Base-by-base conservation (phyloP, 2,797 vertebrate species). In the Sciurus carolinensis region DNA sequence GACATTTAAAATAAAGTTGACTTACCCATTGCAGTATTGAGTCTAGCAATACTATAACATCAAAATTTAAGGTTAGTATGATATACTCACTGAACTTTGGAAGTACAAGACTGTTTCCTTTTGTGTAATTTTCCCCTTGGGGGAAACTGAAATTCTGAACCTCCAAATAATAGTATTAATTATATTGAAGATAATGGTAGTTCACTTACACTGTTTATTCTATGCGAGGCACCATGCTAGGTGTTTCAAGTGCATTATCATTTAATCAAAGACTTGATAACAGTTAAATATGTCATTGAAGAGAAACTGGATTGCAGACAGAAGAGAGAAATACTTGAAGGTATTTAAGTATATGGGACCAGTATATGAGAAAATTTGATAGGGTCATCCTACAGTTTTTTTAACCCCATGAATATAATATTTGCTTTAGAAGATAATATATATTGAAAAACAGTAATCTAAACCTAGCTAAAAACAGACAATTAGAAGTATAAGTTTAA, bases 241-340 rank as follows among this genome's bases (percentile, higher is more conserved):
- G 39, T 89, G 3, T 87, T 80, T 89, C 83, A 92, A 95, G 71
- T 93, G 13, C 59, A 59, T 95, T 91, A 54, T 69, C 10, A 80
- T 88, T 93, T 95, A 94, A 88, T 87, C 33, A 90, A 67, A 90
- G 22, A 66, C 15, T 33, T 89, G 18, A 89, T 86, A 50, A 77
- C 10, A 92, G 33, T 75, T 84, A 28, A 90, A 95, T 64, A 91
- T 91, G 67, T 92, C 11, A 26, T 95, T 64, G 62, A 93, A 82
- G 88, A 91, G 26, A 92, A 83, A 79, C 42, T 90, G 83, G 20
- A 39, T 62, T 84, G 47, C 90, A 64, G 47, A 50, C 62, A 73
- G 33, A 94, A 77, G 42, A 76, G 28, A 57, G 62, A 94, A 94
- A 80, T 96, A 97, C 57, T 92, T 94, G 81, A 94, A 95, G 28